These are phyloP conservation scores for Hemicentrotus pulcherrimus DNA, from an alignment of 35 echinoderm and acorn worm genomes.

Conservation along the genomic window DNA sequence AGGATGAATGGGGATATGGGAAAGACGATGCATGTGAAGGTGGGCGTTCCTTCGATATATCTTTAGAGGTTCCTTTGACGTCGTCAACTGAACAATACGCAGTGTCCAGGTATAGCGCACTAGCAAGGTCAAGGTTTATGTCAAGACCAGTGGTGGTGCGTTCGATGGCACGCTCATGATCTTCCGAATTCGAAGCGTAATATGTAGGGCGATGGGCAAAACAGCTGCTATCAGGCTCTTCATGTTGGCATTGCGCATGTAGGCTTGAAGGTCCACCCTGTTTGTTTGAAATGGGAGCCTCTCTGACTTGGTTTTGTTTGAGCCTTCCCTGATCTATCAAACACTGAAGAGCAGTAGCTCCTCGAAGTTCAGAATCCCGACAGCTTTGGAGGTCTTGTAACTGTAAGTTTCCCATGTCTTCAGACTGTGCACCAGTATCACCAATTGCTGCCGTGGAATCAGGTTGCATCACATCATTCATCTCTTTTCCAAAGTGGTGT, in stretches of 20 bases:
- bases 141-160: neutral
- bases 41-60: neutral
- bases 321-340: neutral
- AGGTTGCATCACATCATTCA: neutral
- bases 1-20: neutral
- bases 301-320: neutral
- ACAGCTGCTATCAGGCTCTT: neutral
- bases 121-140: neutral
- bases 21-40: neutral
- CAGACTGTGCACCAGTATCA: neutral
- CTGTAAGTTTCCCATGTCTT: neutral
- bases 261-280: neutral
- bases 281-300: neutral
- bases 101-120: no score
- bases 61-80: neutral
- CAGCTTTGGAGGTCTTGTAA: neutral
- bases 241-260: neutral
- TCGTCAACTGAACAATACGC: neutral
- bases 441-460: neutral
- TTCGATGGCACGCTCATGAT: neutral
- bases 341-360: neutral
- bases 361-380: neutral
- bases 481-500: neutral
- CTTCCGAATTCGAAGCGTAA: neutral
- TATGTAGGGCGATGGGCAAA: neutral